A percentile compares a stretch with the other conserved stretches of the same genome.
phyloP scores from a whole-genome alignment of 2,797 vertebrate species.

The Mico argentatus region DNA sequence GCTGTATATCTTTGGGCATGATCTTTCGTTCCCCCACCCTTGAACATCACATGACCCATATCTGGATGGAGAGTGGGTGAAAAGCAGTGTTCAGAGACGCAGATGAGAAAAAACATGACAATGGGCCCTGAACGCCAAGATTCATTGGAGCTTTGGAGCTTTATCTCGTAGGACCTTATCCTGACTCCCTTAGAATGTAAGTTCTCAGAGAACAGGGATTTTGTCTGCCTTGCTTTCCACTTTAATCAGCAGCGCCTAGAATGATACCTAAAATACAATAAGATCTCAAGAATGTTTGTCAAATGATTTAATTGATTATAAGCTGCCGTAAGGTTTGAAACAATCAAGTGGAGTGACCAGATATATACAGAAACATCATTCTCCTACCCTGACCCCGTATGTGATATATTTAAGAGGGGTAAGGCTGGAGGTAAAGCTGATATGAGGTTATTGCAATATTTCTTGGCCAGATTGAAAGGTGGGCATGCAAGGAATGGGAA shows the following conservation, averaged over 20 bases:
- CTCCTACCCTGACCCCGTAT: neutral
- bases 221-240: neutral
- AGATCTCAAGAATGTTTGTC: neutral
- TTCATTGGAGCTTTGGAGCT: neutral
- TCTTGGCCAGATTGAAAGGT: neutral
- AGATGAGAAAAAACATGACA: neutral
- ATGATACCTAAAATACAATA: conserved; percentile 20
- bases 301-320: neutral
- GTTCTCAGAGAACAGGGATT: neutral
- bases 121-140: neutral
- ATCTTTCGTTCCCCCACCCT: neutral
- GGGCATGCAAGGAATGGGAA: neutral
- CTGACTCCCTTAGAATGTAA: neutral
- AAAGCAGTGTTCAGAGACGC: neutral
- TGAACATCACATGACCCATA: neutral
- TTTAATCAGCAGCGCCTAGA: neutral
- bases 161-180: neutral
- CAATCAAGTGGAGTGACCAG: neutral
- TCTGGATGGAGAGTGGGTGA: neutral
- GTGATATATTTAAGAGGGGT: neutral
- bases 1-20: neutral
- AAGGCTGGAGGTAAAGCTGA: neutral
- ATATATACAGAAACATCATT: neutral
- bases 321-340: neutral
- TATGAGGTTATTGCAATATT: neutral